Percentiles rank a stretch among this genome's conserved stretches.
These are phyloP conservation scores for Pomacea maculata DNA, from an alignment of 1,140 invertebrate species.

Conservation along the genomic window DNA sequence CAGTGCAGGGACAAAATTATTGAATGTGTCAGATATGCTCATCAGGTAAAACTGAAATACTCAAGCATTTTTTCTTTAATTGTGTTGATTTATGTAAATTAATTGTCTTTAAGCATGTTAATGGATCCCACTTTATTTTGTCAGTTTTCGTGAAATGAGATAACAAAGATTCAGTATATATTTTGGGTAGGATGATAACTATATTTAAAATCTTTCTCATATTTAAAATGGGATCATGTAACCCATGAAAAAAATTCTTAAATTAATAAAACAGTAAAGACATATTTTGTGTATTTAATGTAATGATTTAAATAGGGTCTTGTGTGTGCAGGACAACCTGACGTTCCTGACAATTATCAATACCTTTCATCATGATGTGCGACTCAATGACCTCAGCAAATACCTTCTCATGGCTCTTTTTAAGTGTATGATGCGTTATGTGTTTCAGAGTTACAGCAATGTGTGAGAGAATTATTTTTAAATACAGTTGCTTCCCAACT, in stretches of 20 bases:
- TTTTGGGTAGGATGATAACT: no score
- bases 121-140: not conserved
- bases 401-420: conserved; percentile 65
- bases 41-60: conserved; percentile 35
- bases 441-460: not conserved
- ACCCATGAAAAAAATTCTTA: no score
- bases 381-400: conserved; percentile 64
- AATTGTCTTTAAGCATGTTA: not conserved
- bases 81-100: no score
- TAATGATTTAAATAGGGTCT: no score
- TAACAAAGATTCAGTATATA: not conserved
- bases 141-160: not conserved
- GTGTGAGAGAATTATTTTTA: not conserved
- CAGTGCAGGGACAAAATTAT: conserved; percentile 63
- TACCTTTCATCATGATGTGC: conserved; percentile 56
- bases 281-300: no score
- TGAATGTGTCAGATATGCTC: conserved; percentile 52
- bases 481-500: no score
- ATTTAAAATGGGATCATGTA: no score
- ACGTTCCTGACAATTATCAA: conserved; percentile 64
- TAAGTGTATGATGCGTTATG: conserved; percentile 56
- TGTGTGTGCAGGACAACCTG: conserved; percentile 51
- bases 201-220: no score
- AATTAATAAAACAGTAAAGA: no score
- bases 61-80: not conserved